Evolutionary conservation across 2,113 vertebrate genomes (phyloP), one percentile per base, ranked within the genome.

Genomic region (Pseudopodoces humilis): DNA sequence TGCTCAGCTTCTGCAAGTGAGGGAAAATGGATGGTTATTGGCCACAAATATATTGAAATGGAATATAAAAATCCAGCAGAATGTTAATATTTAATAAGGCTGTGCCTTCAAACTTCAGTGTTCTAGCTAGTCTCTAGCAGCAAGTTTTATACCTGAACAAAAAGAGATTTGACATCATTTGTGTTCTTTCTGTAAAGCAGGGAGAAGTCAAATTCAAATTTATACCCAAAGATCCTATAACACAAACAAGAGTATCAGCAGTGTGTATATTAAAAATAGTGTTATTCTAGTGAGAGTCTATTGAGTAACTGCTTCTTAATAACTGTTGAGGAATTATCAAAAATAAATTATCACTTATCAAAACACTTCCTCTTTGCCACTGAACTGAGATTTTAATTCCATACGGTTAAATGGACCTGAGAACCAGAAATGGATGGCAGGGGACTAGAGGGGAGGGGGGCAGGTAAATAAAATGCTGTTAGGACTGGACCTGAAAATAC

Each of bases 81-180:
- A 97, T 96, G 97, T 97, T 98, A 98, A 97, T 98, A 98, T 98
- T 98, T 98, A 96, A 98, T 98, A 95, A 92, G 94, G 80, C 79
- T 92, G 79, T 90, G 93, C 97, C 97, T 96, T 97, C 96, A 95
- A 96, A 96, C 96, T 94, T 97, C 80, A 86, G 78, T 93, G 86
- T 94, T 97, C 46, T n/a, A 86, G 72, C 72, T 77, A 74, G 92
- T 82, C 62, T 96, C 83, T 89, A 95, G 87, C 93, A 87, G 83
- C 76, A 96, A 97, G 87, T 88, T 94, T 95, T 93, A 68, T 86
- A 92, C 90, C 88, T 88, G 76, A 92, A 95, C 96, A 97, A 83
- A 95, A 89, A 95, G 91, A 79, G 70, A 70, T 87, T 95, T 91
- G 86, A 71, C 81, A 90, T 96, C 53, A 37, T 92, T 94, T 69